Evolutionary conservation across 1,140 invertebrate genomes (phyloP), one percentile per base, ranked within the genome.

Genomic region (Drosophila insularis): DNA sequence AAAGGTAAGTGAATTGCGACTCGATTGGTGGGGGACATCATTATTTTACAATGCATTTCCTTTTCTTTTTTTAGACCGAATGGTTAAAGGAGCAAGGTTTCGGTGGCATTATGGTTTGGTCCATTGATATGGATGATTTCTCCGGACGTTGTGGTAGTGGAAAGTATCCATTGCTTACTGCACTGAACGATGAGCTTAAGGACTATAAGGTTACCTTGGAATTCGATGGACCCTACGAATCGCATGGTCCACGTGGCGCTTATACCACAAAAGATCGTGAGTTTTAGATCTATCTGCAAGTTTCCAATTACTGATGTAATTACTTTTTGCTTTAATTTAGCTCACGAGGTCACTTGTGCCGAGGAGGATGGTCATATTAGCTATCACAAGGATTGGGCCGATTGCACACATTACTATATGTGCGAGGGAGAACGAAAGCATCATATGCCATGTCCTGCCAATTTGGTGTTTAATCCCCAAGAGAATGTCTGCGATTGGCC

Each of bases 41-140:
- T 10, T 11, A 35, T 10, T 11, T 2, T 2, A 35, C 27, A 35
- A 35, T 10, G 32, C 7, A n/a, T 0, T 13, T 11, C 7, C 7
- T 56, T 2, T 46, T 46, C 1, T 14, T 27, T 63, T 46, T 14
- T 0, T 79, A 99, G 97, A 97, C 97, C 94, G 95, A 96, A 55
- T 99, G 98, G 97, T 93, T 99, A 46, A 98, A 97, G 90, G 96
- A 98, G 86, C 96, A 98, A 93, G 96, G 97, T 11, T 98, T 98
- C 79, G 98, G 98, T 55, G 98, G 98, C 23, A 97, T 98, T 13
- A 99, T 99, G 97, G 96, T 99, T 11, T 99, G 98, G 98, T 98
- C 97, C 1, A 94, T 98, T 11, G 98, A 98, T 87, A 97, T 98
- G 96, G 97, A 99, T 81, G 98, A 99, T 92, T 99, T 98, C 93